Evolutionary conservation across 1,140 invertebrate species (phyloP).

Genomic region (Calliphora vicina): DNA sequence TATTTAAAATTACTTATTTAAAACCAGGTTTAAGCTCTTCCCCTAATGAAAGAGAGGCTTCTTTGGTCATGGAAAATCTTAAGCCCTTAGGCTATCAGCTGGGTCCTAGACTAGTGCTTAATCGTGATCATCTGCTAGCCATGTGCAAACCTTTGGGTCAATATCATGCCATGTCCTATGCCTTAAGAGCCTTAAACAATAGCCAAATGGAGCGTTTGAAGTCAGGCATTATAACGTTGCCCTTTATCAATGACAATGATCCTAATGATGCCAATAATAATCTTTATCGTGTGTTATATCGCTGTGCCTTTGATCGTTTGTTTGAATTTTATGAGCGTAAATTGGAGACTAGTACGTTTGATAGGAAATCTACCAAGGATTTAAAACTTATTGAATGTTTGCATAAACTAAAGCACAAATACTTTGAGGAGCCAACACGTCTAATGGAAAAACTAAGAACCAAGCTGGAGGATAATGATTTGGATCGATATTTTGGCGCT

Average conservation of each 20-base stretch:
- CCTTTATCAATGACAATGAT: conserved; percentile 43
- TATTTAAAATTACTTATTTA: not conserved
- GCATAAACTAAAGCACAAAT: conserved; percentile 42
- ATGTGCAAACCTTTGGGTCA: conserved; percentile 50
- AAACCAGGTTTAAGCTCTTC: conserved; percentile 43
- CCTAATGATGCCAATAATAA: conserved; percentile 33
- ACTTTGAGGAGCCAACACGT: conserved; percentile 44
- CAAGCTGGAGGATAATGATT: conserved; percentile 22
- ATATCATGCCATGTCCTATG: conserved; percentile 57
- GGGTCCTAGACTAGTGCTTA: conserved; percentile 50
- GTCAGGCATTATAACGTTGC: conserved; percentile 42
- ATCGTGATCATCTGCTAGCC: conserved; percentile 49
- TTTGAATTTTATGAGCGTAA: conserved; percentile 51
- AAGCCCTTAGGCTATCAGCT: conserved; percentile 48
- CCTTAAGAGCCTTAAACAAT: conserved; percentile 47
- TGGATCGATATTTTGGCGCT: conserved; percentile 49
- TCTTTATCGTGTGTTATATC: conserved; percentile 47
- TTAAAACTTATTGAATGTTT: conserved; percentile 38
- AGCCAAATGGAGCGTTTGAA: conserved; percentile 45
- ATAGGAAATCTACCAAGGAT: conserved; percentile 27
- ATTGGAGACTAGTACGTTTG: conserved; percentile 25
- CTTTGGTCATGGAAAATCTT: conserved; percentile 56
- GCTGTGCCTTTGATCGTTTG: conserved; percentile 53
- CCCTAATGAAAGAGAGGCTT: conserved; percentile 42
- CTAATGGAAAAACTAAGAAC: conserved; percentile 51